phyloP scores from a whole-genome alignment of 2,888 invertebrate genomes.

The Meloe dianella region DNA sequence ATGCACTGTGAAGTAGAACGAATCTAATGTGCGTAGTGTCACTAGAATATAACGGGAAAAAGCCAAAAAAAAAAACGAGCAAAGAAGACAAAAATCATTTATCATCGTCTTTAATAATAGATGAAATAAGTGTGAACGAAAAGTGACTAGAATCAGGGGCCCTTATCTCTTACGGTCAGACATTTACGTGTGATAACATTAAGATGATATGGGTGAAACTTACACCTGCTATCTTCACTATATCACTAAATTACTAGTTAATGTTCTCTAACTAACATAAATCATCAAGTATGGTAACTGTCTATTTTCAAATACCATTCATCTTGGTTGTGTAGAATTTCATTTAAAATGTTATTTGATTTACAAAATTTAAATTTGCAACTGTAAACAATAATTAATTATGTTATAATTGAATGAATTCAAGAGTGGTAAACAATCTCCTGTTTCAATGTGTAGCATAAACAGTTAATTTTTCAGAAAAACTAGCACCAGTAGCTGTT shows the following conservation, averaged over 20 bases:
- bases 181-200: background rate
- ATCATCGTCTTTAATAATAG: conserved; percentile 3
- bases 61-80: background rate
- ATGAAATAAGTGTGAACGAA: background rate
- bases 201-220: background rate
- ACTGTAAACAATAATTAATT: background rate
- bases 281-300: background rate
- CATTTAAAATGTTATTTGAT: background rate
- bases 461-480: background rate
- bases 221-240: background rate
- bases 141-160: background rate
- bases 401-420: background rate
- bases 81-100: background rate
- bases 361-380: background rate
- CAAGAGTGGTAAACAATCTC: background rate
- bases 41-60: background rate
- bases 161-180: background rate
- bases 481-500: no score
- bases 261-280: background rate
- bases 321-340: background rate
- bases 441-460: no score
- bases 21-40: background rate
- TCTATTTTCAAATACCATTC: conserved; percentile 3
- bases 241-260: background rate
- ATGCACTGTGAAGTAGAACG: conserved; percentile 4